Percentiles rank a stretch among this genome's conserved stretches.
Conservation (phyloP, 2,888 invertebrate genomes). For the Lydus trimaculatus region DNA sequence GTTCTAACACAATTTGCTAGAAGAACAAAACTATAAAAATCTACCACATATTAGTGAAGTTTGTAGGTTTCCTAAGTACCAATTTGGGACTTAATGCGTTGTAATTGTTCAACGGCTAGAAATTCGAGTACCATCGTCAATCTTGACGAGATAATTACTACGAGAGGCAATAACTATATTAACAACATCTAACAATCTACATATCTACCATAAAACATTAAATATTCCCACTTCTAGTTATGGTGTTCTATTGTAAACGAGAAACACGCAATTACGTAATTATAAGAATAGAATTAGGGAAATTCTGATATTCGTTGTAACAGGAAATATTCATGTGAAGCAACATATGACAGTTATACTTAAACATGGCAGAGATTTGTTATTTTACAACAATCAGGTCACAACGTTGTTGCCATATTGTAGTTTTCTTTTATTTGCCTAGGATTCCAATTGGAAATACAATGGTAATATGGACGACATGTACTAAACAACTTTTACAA, state of each 20-base stretch:
- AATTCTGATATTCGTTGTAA: neutral
- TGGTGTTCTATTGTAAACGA: neutral
- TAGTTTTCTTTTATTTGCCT: neutral
- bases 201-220: neutral
- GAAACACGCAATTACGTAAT: slow-evolving; percentile 25
- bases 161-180: neutral
- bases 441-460: neutral
- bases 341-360: neutral
- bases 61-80: too few relatives aligned
- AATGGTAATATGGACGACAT: slow-evolving; percentile 13
- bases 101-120: too few relatives aligned
- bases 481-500: slow-evolving; percentile 26
- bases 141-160: too few relatives aligned
- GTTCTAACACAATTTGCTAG: too few relatives aligned
- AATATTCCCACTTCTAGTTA: neutral
- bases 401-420: slow-evolving; percentile 1
- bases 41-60: too few relatives aligned
- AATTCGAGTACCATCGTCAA: too few relatives aligned
- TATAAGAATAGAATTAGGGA: slow-evolving; percentile 17
- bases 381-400: slow-evolving; percentile 5
- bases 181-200: neutral
- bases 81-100: too few relatives aligned
- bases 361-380: slow-evolving; percentile 2
- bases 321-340: neutral
- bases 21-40: too few relatives aligned